Base-by-base conservation (phyloP, 2,888 invertebrate species). In the Acleris laterana region DNA sequence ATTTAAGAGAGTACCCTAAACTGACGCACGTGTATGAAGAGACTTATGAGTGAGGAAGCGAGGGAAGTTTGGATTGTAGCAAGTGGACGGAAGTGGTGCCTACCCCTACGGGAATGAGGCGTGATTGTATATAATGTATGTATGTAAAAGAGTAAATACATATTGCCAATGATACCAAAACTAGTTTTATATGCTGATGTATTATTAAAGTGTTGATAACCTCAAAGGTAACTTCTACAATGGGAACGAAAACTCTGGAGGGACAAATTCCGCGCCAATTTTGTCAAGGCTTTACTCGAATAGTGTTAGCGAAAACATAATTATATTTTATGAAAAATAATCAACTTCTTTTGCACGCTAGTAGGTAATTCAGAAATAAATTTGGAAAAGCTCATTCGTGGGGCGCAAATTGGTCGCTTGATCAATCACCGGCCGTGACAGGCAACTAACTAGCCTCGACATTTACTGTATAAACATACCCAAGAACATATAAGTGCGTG, bases 341-440 rank as follows among this genome's bases (percentile, higher is more conserved):
- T 46, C 17, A 20, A 42, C 55, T 55, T 42, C 42, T 55, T 42
- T 42, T 61, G 51, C 66, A 66, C 66, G 66, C 66, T 52, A 58
- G 63, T 57, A 57, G 46, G 46, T 46, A 17, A 56, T 66, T 65
- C 42, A 28, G 60, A 56, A 60, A 51, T 55, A 65, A 44, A 55
- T 65, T 66, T 32, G 57, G 57, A 52, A 48, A 62, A 56, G 32
- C 65, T 62, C 61, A 52, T 62, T 66, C 57, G 20, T n/a, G 66
- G 48, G 59, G 20, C 48, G 56, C n/a, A 61, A 66, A 65, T 65
- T 66, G 56, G 56, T 25, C 25, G 32, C 46, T 57, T 32, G 66
- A 66, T 66, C 66, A 48, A 66, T 66, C 66, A 66, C 51, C 17
- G 3, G 25, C 20, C 61, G 17, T 53, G 65, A 65, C 61, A 61